phyloP scores from a whole-genome alignment of 2,888 invertebrate genomes.

The Linnaemya vulpina region DNA sequence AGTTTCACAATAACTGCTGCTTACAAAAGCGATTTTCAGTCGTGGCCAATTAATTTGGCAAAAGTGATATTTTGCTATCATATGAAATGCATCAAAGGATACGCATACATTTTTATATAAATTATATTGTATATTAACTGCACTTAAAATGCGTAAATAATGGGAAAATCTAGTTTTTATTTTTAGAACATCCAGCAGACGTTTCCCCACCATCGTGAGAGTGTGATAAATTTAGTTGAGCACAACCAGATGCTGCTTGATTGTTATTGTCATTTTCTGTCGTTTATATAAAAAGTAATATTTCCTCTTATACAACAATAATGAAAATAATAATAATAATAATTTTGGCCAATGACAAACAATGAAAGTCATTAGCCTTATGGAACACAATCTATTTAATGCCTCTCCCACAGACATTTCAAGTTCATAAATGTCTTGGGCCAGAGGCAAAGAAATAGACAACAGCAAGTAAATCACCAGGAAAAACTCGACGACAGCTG shows the following conservation, averaged over 20 bases:
- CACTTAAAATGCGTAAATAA: too few relatives aligned
- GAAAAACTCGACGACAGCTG: slow-evolving; percentile 34
- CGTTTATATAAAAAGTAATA: neutral
- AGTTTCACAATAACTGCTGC: neutral
- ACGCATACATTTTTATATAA: too few relatives aligned
- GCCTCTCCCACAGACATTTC: neutral
- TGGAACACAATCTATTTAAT: slow-evolving; percentile 33
- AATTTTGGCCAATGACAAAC: slow-evolving; percentile 30
- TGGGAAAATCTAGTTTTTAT: neutral
- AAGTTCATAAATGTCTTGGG: neutral
- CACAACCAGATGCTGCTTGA: slow-evolving; percentile 7
- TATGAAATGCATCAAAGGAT: too few relatives aligned
- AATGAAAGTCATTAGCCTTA: slow-evolving; percentile 45
- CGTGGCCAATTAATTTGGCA: neutral
- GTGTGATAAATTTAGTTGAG: neutral
- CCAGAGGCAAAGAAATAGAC: neutral
- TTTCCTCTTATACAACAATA: neutral
- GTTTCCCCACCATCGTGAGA: neutral
- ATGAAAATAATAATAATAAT: too few relatives aligned
- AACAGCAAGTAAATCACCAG: slow-evolving; percentile 33
- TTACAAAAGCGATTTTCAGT: slow-evolving; percentile 1
- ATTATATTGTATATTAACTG: too few relatives aligned
- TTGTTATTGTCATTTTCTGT: neutral
- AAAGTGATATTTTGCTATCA: neutral
- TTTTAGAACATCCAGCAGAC: too few relatives aligned